These are phyloP conservation scores for Calliphora vicina DNA, from an alignment of 1,140 invertebrate genomes.

Conservation along the genomic window DNA sequence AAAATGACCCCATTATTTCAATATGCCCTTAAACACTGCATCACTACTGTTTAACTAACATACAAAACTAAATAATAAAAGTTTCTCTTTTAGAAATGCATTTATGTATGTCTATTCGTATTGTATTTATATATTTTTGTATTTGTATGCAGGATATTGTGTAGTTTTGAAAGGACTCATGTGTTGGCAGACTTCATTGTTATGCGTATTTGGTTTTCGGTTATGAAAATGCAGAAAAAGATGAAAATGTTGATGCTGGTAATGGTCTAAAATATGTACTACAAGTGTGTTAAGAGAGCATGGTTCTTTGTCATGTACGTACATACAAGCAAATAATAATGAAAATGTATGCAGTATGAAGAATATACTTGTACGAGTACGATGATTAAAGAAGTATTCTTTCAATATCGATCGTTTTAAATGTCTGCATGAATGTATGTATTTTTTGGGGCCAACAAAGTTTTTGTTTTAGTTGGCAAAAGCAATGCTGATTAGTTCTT, in stretches of 20 bases:
- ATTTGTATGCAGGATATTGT: background rate
- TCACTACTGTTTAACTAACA: background rate
- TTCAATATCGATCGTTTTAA: too few relatives aligned
- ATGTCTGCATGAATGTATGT: too few relatives aligned
- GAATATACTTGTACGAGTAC: too few relatives aligned
- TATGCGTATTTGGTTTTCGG: background rate
- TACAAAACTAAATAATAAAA: background rate
- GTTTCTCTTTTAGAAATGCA: background rate
- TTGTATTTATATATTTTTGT: background rate
- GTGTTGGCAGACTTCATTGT: conserved; percentile 3
- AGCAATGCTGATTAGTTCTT: too few relatives aligned
- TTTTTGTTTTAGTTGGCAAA: too few relatives aligned
- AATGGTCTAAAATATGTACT: background rate
- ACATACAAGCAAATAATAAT: background rate
- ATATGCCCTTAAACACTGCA: too few relatives aligned
- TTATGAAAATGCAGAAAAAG: background rate
- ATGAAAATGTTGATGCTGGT: background rate
- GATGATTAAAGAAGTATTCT: too few relatives aligned
- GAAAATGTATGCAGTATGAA: background rate
- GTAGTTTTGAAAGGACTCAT: background rate
- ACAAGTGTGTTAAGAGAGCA: conserved; percentile 2
- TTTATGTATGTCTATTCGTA: background rate
- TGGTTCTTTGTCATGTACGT: background rate
- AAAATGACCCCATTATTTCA: too few relatives aligned
- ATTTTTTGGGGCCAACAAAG: too few relatives aligned